Evolutionary conservation across 2,113 vertebrate species (phyloP).

Genomic region (Benitochromis conjunctus): DNA sequence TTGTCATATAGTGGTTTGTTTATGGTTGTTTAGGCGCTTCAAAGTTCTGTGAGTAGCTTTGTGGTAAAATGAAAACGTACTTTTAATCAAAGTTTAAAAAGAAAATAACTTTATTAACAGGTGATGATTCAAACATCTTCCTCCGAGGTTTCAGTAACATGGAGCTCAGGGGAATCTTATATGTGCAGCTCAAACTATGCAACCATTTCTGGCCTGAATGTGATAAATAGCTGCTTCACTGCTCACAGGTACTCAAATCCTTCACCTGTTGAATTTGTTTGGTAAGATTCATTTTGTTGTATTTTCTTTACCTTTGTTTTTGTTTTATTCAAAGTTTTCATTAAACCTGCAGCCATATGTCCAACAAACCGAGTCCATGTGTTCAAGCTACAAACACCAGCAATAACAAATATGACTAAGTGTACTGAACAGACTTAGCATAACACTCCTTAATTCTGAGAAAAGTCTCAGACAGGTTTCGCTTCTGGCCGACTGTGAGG

Average conservation of each 20-base stretch:
- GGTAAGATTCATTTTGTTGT: not conserved
- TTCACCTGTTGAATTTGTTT: not conserved
- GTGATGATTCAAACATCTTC: not conserved
- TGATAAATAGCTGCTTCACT: not conserved
- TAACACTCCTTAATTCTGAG: not conserved
- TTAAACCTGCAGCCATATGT: not conserved
- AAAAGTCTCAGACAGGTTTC: not conserved
- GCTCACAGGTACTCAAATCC: not conserved
- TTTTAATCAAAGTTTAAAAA: not conserved
- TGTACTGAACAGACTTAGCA: not conserved
- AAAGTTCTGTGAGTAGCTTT: not conserved
- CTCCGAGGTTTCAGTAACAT: not conserved
- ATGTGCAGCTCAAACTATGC: not conserved
- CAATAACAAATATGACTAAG: not conserved
- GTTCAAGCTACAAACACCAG: not conserved
- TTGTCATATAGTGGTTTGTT: not conserved
- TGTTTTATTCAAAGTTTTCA: not conserved
- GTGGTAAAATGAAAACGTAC: fast-evolving
- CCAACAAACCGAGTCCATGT: not conserved
- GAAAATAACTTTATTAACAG: not conserved
- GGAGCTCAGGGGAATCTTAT: not conserved
- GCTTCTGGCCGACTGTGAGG: not conserved
- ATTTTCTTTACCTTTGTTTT: not conserved
- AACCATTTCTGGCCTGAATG: not conserved
- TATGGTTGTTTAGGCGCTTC: not conserved